A percentile compares a stretch with the other conserved stretches of the same genome.
Conservation (phyloP, 2,888 invertebrate genomes). For the Folsomia candida region DNA sequence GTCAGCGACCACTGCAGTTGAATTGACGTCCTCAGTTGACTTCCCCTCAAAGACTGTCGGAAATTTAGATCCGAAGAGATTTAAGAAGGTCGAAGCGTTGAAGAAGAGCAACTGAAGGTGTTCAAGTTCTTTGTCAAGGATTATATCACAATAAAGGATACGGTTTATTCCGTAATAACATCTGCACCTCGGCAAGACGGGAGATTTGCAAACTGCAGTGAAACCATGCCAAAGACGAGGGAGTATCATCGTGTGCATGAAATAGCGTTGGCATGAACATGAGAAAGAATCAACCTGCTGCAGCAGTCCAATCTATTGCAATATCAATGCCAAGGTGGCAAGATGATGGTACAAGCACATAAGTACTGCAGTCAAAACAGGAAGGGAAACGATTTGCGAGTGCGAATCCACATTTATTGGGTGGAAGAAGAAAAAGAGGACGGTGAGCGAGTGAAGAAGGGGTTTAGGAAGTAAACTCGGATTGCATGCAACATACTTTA, state of each 20-base stretch:
- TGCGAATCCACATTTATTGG: conserved; percentile 7
- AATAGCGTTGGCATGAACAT: background rate
- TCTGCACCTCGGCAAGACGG: background rate
- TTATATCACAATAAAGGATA: conserved; percentile 45
- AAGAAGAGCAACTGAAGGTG: conserved; percentile 45
- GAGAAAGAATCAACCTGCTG: background rate
- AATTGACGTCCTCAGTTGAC: conserved; percentile 14
- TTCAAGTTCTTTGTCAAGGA: conserved; percentile 49
- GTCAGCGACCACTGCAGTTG: background rate
- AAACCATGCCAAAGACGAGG: conserved; percentile 17
- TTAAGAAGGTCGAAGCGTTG: conserved; percentile 14
- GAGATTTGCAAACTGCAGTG: background rate
- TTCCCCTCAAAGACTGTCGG: conserved; percentile 10
- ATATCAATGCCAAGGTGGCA: conserved; percentile 32
- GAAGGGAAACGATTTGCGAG: conserved; percentile 15
- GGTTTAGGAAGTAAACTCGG: conserved; percentile 16
- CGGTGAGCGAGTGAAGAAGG: conserved; percentile 10
- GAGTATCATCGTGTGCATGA: background rate
- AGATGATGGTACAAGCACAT: background rate
- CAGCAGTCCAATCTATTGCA: conserved; percentile 1
- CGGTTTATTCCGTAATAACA: conserved; percentile 38
- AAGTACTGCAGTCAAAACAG: background rate
- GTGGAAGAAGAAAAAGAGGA: background rate
- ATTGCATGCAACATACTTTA: background rate
- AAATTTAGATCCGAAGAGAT: background rate